Conservation (phyloP, 2,797 vertebrate genomes). For the Harpagifer antarcticus region DNA sequence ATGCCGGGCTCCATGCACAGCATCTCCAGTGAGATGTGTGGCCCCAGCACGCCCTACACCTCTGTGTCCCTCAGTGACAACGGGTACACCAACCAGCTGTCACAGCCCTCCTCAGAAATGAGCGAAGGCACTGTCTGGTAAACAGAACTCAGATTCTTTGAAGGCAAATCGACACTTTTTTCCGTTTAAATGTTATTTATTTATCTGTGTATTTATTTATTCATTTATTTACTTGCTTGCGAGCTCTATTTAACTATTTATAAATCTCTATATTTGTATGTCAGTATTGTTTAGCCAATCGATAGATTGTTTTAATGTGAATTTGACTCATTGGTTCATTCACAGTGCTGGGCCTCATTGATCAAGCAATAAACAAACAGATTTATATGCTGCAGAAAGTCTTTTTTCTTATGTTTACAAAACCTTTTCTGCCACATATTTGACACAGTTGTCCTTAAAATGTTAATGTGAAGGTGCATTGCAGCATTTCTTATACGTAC, state of each 20-base stretch:
- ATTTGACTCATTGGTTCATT: slow-evolving; percentile 53
- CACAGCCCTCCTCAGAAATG: slow-evolving; percentile 94
- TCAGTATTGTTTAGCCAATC: slow-evolving; percentile 58
- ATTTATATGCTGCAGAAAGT: slow-evolving; percentile 29
- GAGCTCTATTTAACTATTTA: slow-evolving; percentile 57
- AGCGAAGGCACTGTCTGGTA: slow-evolving; percentile 97
- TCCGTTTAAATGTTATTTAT: slow-evolving; percentile 41
- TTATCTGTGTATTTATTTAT: slow-evolving; percentile 54
- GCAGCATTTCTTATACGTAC: slow-evolving; percentile 27
- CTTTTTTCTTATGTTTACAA: slow-evolving; percentile 18
- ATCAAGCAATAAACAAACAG: slow-evolving; percentile 74
- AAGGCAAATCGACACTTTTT: slow-evolving; percentile 62
- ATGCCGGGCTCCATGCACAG: slow-evolving; percentile 92
- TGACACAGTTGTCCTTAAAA: slow-evolving; percentile 20
- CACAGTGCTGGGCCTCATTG: slow-evolving; percentile 48
- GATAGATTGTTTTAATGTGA: slow-evolving; percentile 52
- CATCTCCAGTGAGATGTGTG: slow-evolving; percentile 93
- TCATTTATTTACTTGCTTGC: slow-evolving; percentile 45
- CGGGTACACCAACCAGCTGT: slow-evolving; percentile 93
- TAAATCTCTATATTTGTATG: slow-evolving; percentile 71
- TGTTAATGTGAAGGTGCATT: slow-evolving; percentile 35
- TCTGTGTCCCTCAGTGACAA: slow-evolving; percentile 88
- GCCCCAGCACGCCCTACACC: slow-evolving; percentile 92
- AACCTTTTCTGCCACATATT: slow-evolving; percentile 31
- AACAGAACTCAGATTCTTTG: slow-evolving; percentile 53